These are phyloP conservation scores for Aurelia aurita DNA, from an alignment of 30 jellyfish, hydroid and myxozoan species.

Conservation along the genomic window DNA sequence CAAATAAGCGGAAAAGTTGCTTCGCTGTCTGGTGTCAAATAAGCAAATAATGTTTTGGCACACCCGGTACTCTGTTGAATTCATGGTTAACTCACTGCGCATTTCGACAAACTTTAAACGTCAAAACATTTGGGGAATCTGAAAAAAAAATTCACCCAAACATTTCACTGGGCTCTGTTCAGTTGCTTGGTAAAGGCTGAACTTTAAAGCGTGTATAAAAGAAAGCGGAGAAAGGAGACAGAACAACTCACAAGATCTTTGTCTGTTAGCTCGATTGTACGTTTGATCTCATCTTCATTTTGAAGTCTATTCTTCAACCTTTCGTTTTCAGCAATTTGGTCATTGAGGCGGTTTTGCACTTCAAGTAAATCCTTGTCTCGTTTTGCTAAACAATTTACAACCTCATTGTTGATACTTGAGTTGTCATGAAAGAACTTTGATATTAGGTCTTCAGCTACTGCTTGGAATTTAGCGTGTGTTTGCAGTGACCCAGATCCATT, in stretches of 20 bases:
- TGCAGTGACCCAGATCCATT: conserved; percentile 84
- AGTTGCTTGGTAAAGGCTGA: too few species aligned
- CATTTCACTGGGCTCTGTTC: too few species aligned
- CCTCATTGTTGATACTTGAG: too few species aligned
- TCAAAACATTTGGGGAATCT: too few species aligned
- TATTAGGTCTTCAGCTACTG: conserved; percentile 30
- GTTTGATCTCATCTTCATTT: conserved; percentile 75
- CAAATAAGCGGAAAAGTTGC: too few species aligned
- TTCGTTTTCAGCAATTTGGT: conserved; percentile 56
- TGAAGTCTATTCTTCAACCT: conserved; percentile 52
- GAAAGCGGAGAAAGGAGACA: background rate
- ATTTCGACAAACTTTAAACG: too few species aligned
- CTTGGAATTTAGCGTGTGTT: conserved; percentile 49
- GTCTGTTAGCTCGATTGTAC: conserved; percentile 69
- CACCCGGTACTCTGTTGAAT: too few species aligned
- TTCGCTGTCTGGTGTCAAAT: too few species aligned
- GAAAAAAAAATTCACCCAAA: too few species aligned
- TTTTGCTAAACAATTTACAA: background rate
- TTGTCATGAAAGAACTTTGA: background rate
- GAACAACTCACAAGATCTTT: conserved; percentile 66
- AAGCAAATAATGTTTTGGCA: too few species aligned
- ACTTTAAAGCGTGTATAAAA: too few species aligned
- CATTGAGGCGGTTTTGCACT: conserved; percentile 18
- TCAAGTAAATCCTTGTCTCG: conserved; percentile 29
- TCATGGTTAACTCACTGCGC: too few species aligned